Conservation (phyloP, 1,140 invertebrate species). For the Drosophila lowei region DNA sequence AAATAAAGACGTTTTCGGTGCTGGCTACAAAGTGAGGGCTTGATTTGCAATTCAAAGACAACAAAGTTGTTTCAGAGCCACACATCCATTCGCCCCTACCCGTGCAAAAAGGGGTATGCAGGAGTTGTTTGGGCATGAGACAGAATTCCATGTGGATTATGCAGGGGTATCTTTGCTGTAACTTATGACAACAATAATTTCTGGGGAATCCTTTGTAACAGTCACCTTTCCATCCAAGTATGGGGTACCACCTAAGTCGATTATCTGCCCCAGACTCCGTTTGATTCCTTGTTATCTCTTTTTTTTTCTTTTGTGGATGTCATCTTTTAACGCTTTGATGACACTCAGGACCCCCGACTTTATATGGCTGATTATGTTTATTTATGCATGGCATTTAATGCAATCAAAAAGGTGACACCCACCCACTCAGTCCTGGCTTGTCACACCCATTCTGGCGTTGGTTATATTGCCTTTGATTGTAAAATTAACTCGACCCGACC, state of each 20-base stretch:
- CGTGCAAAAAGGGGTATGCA: neutral
- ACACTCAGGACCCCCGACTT: constrained; percentile 35
- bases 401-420: constrained; percentile 60
- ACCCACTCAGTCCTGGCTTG: neutral
- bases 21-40: constrained; percentile 58
- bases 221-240: neutral
- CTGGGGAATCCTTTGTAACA: no score
- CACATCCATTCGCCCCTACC: constrained; percentile 8
- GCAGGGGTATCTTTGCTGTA: no score
- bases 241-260: constrained; percentile 12
- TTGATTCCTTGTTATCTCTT: constrained; percentile 2
- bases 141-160: no score
- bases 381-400: constrained; percentile 76
- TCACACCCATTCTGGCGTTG: constrained; percentile 7
- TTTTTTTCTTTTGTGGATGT: constrained; percentile 22
- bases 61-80: constrained; percentile 58
- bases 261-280: neutral
- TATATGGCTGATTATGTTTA: constrained; percentile 72
- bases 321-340: constrained; percentile 32
- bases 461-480: constrained; percentile 57
- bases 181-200: no score
- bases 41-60: constrained; percentile 78
- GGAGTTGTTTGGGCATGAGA: no score
- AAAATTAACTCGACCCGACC: constrained; percentile 58
- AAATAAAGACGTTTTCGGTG: constrained; percentile 72